Evolutionary conservation across 2,888 invertebrate species (phyloP).

Genomic region (Pinctada fucata): DNA sequence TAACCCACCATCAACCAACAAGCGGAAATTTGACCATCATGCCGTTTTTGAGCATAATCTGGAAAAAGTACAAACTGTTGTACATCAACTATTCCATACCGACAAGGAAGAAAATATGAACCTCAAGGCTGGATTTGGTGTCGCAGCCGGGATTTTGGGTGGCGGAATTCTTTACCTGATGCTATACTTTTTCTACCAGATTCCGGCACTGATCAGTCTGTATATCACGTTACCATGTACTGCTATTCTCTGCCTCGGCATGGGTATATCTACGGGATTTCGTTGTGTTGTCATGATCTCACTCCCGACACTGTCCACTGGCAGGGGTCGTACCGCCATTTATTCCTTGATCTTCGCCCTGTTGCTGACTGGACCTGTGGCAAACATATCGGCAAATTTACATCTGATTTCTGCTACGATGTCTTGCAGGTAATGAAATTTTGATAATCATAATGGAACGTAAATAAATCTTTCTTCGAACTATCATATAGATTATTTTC

Average conservation of each 20-base stretch:
- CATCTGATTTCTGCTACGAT: constrained; percentile 48
- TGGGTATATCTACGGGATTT: constrained; percentile 26
- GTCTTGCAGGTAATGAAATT: constrained; percentile 37
- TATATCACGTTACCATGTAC: constrained; percentile 24
- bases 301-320: constrained; percentile 23
- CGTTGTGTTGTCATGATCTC: constrained; percentile 25
- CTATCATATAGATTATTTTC: no score
- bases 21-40: no score
- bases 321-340: constrained; percentile 24
- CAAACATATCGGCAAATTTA: constrained; percentile 32
- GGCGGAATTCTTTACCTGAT: constrained; percentile 30
- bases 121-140: constrained; percentile 29
- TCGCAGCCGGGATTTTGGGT: constrained; percentile 20
- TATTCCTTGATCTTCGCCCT: constrained; percentile 25
- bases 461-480: no score
- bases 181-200: constrained; percentile 21
- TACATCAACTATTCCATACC: neutral
- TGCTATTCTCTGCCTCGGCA: constrained; percentile 11
- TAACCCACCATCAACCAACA: no score
- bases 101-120: constrained; percentile 6
- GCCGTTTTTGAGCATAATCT: neutral
- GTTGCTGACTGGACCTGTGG: constrained; percentile 31
- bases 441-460: no score
- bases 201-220: constrained; percentile 7
- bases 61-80: neutral